These are phyloP conservation scores for Cheilosia vulpina DNA, from an alignment of 2,888 invertebrate species.

Conservation along the genomic window DNA sequence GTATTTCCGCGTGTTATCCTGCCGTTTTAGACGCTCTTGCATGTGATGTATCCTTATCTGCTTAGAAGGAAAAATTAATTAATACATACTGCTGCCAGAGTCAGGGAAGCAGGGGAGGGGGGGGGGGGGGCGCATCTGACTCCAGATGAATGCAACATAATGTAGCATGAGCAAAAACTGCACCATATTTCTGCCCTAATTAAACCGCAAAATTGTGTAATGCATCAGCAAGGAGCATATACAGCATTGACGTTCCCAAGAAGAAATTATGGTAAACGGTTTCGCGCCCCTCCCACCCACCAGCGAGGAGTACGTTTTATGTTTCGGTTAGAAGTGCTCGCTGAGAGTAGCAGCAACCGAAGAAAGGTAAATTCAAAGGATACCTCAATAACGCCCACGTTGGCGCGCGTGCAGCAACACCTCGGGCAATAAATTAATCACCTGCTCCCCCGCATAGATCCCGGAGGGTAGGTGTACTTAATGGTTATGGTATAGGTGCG, in stretches of 20 bases:
- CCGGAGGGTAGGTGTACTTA: background rate
- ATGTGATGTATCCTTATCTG: slow-evolving; percentile 32
- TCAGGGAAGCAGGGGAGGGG: background rate
- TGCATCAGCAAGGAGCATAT: slow-evolving; percentile 45
- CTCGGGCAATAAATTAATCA: slow-evolving; percentile 71
- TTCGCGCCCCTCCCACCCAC: slow-evolving; percentile 6
- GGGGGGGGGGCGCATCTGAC: background rate
- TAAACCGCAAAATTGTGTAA: slow-evolving; percentile 65
- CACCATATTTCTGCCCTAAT: slow-evolving; percentile 66
- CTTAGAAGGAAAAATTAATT: slow-evolving; percentile 41
- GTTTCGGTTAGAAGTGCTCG: slow-evolving; percentile 5
- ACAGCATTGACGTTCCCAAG: slow-evolving; percentile 7
- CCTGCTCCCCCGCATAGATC: slow-evolving; percentile 42
- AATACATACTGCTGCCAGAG: background rate
- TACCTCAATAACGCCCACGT: slow-evolving; percentile 66
- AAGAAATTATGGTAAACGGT: slow-evolving; percentile 50
- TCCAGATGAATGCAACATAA: slow-evolving; percentile 31
- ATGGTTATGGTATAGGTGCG: background rate
- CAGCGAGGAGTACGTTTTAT: background rate
- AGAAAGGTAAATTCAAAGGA: slow-evolving; percentile 38
- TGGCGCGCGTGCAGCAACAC: slow-evolving; percentile 62
- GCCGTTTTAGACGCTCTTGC: slow-evolving; percentile 5
- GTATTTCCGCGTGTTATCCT: slow-evolving; percentile 47
- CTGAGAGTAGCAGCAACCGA: background rate
- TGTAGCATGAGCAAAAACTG: slow-evolving; percentile 9